phyloP scores from a whole-genome alignment of 2,888 invertebrate species.

The Syrista parreyssii region DNA sequence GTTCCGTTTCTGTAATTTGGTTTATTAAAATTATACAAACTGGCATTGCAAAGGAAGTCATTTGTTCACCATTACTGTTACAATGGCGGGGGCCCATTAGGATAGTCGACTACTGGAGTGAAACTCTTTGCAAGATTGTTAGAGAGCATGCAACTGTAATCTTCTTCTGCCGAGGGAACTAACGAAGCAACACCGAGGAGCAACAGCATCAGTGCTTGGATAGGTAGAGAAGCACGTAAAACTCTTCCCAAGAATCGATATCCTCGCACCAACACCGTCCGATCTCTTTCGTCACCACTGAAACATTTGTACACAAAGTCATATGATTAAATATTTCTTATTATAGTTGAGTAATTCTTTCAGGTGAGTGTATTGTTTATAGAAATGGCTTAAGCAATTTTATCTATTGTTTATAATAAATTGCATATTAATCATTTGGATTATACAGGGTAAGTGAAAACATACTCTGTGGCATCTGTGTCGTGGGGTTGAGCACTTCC shows the following conservation, averaged over 20 bases:
- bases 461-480: slow-evolving; percentile 58
- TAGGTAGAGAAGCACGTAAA: slow-evolving; percentile 90
- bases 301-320: slow-evolving; percentile 41
- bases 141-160: slow-evolving; percentile 86
- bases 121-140: slow-evolving; percentile 86
- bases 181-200: slow-evolving; percentile 93
- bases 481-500: slow-evolving; percentile 68
- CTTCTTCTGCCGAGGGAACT: slow-evolving; percentile 88
- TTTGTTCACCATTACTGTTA: slow-evolving; percentile 64
- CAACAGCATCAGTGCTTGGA: slow-evolving; percentile 93
- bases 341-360: neutral
- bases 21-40: neutral
- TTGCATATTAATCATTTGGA: slow-evolving; percentile 8
- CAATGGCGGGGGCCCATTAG: slow-evolving; percentile 93
- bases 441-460: slow-evolving; percentile 42
- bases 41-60: neutral
- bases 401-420: neutral
- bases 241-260: slow-evolving; percentile 90
- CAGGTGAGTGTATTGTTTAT: neutral
- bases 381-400: neutral
- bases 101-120: slow-evolving; percentile 90
- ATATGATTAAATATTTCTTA: neutral
- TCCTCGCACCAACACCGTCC: slow-evolving; percentile 78
- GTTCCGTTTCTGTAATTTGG: neutral
- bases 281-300: slow-evolving; percentile 68